Percentiles rank a stretch among this genome's conserved stretches.
Evolutionary conservation across 2,797 vertebrate genomes (phyloP).

Genomic region (Anableps anableps): DNA sequence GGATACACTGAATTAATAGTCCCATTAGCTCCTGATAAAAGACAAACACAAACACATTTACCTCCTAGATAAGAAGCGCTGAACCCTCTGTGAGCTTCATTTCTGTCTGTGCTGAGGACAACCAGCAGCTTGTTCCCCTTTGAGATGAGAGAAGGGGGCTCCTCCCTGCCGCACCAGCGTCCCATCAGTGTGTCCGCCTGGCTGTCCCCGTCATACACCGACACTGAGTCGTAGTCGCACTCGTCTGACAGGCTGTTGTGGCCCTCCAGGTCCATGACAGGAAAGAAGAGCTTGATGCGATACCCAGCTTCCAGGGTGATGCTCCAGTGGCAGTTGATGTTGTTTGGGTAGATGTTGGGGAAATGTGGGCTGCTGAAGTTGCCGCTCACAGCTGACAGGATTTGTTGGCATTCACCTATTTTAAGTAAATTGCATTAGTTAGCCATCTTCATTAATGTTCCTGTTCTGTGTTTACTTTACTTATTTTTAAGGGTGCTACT

Average conservation of each 20-base stretch:
- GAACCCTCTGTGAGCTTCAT: conserved; percentile 88
- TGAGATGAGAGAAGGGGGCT: conserved; percentile 81
- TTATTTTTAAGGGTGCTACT: background rate
- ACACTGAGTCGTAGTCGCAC: conserved; percentile 92
- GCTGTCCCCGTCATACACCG: conserved; percentile 85
- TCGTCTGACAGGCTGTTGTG: conserved; percentile 86
- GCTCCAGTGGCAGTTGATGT: conserved; percentile 97
- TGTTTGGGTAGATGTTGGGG: conserved; percentile 94
- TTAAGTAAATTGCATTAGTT: conserved; percentile 12
- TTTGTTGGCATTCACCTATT: conserved; percentile 93
- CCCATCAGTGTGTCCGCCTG: conserved; percentile 85
- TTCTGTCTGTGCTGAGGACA: conserved; percentile 90
- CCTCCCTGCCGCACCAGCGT: conserved; percentile 90
- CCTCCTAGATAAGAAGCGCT: conserved; percentile 90
- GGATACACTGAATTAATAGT: conserved; percentile 2
- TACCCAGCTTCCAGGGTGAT: conserved; percentile 87
- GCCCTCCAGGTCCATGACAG: conserved; percentile 91
- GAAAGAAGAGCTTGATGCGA: conserved; percentile 89
- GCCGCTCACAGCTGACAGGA: conserved; percentile 84
- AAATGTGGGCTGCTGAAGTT: conserved; percentile 96
- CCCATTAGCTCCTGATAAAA: conserved; percentile 2
- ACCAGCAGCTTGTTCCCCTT: conserved; percentile 88
- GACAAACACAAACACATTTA: conserved; percentile 63
- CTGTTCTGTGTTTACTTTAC: background rate
- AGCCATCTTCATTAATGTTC: conserved; percentile 2